Evolutionary conservation across 2,888 invertebrate genomes (phyloP), one percentile per base, ranked within the genome.

Genomic region (Trachelus troglodyta): DNA sequence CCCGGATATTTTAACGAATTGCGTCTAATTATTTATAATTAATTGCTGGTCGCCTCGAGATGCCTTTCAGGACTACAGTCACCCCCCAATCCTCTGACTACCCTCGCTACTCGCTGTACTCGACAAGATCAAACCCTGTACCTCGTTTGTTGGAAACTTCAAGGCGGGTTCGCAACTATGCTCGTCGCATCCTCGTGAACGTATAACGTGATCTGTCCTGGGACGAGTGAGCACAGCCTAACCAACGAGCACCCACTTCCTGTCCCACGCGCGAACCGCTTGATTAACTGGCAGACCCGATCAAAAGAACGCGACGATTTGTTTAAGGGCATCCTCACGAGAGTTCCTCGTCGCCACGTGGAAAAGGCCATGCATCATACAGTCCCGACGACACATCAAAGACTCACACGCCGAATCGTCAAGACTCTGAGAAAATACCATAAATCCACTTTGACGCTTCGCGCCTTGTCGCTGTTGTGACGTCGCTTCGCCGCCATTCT

Each of bases 391-490:
- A 80, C 81, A 87, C 86, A 88, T 90, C 90, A 90, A 90, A 90
- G 90, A 83, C 80, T 81, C 80, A 79, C 74, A 75, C 79, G 76
- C 79, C 79, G 74, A 69, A 74, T 74, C 74, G 74, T 33, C 31
- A 79, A 84, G 81, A 84, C 87, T 83, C 81, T 86, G 86, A 86
- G 87, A 90, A 90, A 91, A 91, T 90, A 91, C 90, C 88, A 90
- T 91, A 90, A 91, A 90, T 91, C 87, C 87, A 88, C 88, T 89
- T 89, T 88, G 88, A 89, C 87, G 88, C 84, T 87, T 89, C 87
- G 85, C 88, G 86, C 85, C 86, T 87, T 85, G 85, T 79, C 87
- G 81, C 84, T 88, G 87, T 88, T 88, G 86, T 89, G 87, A 88
- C 87, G 85, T 80, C 77, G 37, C 69, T 56, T 76, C 79, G 34